A percentile compares a stretch with the other conserved stretches of the same genome.
These are phyloP conservation scores for Cryptocephalus moraei DNA, from an alignment of 2,888 invertebrate genomes.

Conservation along the genomic window DNA sequence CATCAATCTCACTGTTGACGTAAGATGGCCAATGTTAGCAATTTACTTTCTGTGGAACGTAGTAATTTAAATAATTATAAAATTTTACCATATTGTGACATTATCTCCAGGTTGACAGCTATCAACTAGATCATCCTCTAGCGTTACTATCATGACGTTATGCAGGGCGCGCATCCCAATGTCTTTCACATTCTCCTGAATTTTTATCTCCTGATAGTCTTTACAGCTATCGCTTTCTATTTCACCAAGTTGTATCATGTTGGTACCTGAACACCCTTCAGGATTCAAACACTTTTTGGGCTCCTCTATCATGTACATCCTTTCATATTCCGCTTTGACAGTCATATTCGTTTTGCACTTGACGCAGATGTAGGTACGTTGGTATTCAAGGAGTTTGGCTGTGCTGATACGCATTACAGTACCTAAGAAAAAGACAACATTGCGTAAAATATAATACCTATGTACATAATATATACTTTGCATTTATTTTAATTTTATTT, in stretches of 20 bases:
- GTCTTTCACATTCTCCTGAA: conserved; percentile 71
- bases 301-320: conserved; percentile 32
- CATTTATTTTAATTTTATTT: too few species aligned
- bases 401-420: conserved; percentile 69
- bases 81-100: conserved; percentile 63
- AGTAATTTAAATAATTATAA: too few species aligned
- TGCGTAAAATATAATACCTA: background rate
- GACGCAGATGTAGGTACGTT: conserved; percentile 61
- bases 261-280: conserved; percentile 46
- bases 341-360: conserved; percentile 63
- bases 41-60: too few species aligned
- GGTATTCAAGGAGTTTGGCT: conserved; percentile 65
- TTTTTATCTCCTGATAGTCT: conserved; percentile 79
- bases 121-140: conserved; percentile 82
- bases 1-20: too few species aligned
- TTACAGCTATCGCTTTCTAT: conserved; percentile 56
- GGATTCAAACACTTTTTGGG: conserved; percentile 48
- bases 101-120: conserved; percentile 83
- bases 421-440: conserved; percentile 40
- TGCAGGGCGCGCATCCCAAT: conserved; percentile 63
- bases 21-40: too few species aligned
- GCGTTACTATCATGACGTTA: conserved; percentile 62
- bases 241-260: conserved; percentile 40
- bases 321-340: conserved; percentile 58
- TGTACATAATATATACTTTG: background rate